Conservation (phyloP, 2,888 invertebrate species). For the Hydrotaea diabolus region DNA sequence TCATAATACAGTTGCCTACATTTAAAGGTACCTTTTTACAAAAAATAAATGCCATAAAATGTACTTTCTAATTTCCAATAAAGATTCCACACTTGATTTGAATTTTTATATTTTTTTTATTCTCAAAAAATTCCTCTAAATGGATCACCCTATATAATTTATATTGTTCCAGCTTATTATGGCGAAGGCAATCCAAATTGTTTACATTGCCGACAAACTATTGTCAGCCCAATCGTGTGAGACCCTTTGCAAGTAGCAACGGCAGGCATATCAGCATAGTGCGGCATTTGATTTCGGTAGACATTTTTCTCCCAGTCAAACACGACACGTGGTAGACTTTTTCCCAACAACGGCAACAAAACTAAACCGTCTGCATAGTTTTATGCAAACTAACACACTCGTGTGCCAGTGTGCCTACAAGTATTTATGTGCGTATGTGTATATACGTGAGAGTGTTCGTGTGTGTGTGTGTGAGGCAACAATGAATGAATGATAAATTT, state of each 20-base stretch:
- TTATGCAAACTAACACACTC: conserved; percentile 44
- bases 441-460: too few relatives aligned
- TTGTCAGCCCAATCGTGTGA: not conserved
- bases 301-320: conserved; percentile 57
- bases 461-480: conserved; percentile 6
- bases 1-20: too few relatives aligned
- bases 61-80: too few relatives aligned
- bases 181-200: too few relatives aligned
- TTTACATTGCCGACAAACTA: not conserved
- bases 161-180: too few relatives aligned
- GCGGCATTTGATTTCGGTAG: conserved; percentile 32
- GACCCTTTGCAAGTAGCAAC: not conserved
- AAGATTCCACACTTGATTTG: too few relatives aligned
- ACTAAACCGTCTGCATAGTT: conserved; percentile 61
- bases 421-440: too few relatives aligned
- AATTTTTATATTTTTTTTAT: too few relatives aligned
- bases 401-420: not conserved
- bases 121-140: too few relatives aligned
- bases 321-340: conserved; percentile 66
- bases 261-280: conserved; percentile 28
- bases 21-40: too few relatives aligned
- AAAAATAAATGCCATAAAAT: too few relatives aligned
- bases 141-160: too few relatives aligned
- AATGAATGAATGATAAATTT: conserved; percentile 17
- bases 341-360: conserved; percentile 15